Base-by-base conservation (phyloP, 53 echinoderm and acorn worm species). In the Astropecten irregularis region DNA sequence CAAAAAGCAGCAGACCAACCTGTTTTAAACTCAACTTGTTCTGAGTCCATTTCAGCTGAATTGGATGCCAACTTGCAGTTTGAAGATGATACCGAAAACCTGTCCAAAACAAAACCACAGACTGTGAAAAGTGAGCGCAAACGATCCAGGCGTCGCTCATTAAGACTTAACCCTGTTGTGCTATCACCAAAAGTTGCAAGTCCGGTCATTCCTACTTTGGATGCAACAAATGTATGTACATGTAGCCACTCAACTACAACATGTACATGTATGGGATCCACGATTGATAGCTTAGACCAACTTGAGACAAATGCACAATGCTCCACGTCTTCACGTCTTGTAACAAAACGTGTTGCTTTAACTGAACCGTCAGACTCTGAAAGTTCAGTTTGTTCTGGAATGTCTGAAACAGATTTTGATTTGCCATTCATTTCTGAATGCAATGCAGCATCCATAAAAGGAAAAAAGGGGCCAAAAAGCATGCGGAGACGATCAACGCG, bases 401-500 rank as follows among this genome's bases (percentile, higher is more conserved):
- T 22, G 52, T 49, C n/a, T n/a, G n/a, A n/a, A n/a, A 31, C 71
- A 9, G 19, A 50, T 20, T 32, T 1, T 71, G 71, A 50, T 9
- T 71, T 21, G 21, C 2, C 38, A 13, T 64, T 21, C 35, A 0
- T 20, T 0, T 39, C 74, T 55, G 57, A 57, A 39, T 37, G 14
- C 42, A 39, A 9, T 21, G 15, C 22, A 1, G 21, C 74, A 20
- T 58, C 57, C 26, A 16, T 40, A 39, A 53, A 39, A 57, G 57
- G 13, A 25, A 39, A 74, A 25, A 40, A 74, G 5, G 23, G 13
- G 35, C 33, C 22, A 36, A 16, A 34, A 28, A 2, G 9, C 1
- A 79, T 23, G 40, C 61, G 79, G 10, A 60, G 79, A 21, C 47
- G 63, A 48, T 79, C 79, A 7, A 30, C 46, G 21, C 79, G 79